phyloP scores from a whole-genome alignment of 2,113 vertebrate species.

The Poeciliopsis retropinna region DNA sequence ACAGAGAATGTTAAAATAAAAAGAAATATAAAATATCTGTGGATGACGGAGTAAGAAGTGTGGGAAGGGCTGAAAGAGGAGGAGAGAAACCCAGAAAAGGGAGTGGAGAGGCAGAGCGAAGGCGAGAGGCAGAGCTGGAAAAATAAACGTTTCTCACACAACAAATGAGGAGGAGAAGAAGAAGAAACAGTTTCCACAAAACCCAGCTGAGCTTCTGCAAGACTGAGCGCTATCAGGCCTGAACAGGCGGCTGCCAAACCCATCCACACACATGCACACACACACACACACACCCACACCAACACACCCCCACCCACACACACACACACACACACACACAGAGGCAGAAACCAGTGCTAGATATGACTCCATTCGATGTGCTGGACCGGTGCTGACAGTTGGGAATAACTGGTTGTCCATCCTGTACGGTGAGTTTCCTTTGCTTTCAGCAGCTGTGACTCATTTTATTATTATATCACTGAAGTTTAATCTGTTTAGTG shows the following conservation, averaged over 20 bases:
- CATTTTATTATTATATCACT: not conserved
- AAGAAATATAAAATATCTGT: not conserved
- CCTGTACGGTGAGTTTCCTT: constrained; percentile 58
- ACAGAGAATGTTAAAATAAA: not conserved
- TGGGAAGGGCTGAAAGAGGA: constrained; percentile 47
- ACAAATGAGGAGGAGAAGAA: not conserved
- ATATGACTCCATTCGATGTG: constrained; percentile 46
- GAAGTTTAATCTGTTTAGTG: not conserved
- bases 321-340: constrained; percentile 27
- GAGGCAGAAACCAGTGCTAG: not conserved
- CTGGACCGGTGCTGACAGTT: constrained; percentile 35
- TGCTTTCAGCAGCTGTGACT: not conserved
- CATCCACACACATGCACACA: constrained; percentile 32
- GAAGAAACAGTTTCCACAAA: not conserved
- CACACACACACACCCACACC: constrained; percentile 35
- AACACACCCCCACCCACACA: constrained; percentile 40
- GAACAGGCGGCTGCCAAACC: constrained; percentile 65
- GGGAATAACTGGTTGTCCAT: constrained; percentile 22
- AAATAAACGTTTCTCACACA: not conserved
- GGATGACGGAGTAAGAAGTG: constrained; percentile 3
- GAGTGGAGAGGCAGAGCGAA: constrained; percentile 30
- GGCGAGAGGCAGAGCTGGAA: not conserved
- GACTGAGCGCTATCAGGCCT: constrained; percentile 68
- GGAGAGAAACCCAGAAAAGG: constrained; percentile 33
- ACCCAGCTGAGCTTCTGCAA: constrained; percentile 7